Conservation (phyloP, 1,140 invertebrate genomes). For the Drosophila biarmipes region DNA sequence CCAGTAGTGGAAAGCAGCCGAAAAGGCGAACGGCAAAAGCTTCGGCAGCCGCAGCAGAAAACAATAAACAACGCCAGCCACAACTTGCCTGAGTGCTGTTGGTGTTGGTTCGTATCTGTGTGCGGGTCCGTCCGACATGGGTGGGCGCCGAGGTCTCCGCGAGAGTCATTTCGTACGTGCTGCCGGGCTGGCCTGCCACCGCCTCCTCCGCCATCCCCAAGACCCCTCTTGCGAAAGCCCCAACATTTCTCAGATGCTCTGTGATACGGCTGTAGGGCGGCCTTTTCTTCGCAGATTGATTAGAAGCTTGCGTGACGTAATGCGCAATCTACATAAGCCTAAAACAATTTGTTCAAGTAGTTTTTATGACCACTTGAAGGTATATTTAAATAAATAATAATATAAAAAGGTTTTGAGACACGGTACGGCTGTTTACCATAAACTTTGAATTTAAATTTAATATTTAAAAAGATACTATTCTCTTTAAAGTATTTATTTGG, state of each 20-base stretch:
- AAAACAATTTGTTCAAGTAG: background rate
- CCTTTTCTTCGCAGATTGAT: slow-evolving; percentile 11
- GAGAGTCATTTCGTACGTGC: slow-evolving; percentile 57
- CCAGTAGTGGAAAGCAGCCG: slow-evolving; percentile 38
- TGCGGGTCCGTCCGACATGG: slow-evolving; percentile 40
- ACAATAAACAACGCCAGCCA: slow-evolving; percentile 40
- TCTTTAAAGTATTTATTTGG: too few species aligned
- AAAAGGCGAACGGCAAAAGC: slow-evolving; percentile 43
- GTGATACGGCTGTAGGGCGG: slow-evolving; percentile 17
- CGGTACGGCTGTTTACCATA: too few species aligned
- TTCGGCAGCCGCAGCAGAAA: slow-evolving; percentile 26
- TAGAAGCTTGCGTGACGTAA: slow-evolving; percentile 25
- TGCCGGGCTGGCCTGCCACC: slow-evolving; percentile 20
- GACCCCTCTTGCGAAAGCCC: background rate
- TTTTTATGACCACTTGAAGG: too few species aligned
- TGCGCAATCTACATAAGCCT: slow-evolving; percentile 3
- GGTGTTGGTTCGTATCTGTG: slow-evolving; percentile 13
- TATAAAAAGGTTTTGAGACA: too few species aligned
- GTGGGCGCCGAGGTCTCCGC: slow-evolving; percentile 40
- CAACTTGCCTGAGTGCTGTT: slow-evolving; percentile 4
- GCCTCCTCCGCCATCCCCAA: slow-evolving; percentile 1
- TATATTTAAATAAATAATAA: too few species aligned
- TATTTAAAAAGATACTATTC: too few species aligned
- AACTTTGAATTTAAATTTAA: too few species aligned
- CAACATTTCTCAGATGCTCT: slow-evolving; percentile 41